Evolutionary conservation across 2,797 vertebrate genomes (phyloP).

Genomic region (Alexandromys oeconomus): DNA sequence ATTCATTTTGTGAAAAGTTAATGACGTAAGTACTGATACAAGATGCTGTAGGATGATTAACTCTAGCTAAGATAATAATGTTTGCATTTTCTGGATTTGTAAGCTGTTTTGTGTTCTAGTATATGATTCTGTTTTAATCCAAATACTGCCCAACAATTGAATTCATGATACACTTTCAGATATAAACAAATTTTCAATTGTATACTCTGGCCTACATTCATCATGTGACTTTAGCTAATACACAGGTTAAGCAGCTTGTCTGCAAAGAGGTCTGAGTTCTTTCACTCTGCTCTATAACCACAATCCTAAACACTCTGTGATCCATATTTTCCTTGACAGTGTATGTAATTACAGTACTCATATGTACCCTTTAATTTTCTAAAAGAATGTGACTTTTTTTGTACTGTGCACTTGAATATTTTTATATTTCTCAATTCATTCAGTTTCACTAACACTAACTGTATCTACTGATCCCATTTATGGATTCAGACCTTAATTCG

Average conservation of each 20-base stretch:
- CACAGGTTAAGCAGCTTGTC: not conserved
- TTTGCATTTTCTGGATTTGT: not conserved
- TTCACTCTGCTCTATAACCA: not conserved
- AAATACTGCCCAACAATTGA: not conserved
- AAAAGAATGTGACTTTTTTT: not conserved
- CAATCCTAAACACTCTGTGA: too few relatives aligned
- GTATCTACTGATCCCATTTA: not conserved
- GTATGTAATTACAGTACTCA: not conserved
- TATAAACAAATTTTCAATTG: not conserved
- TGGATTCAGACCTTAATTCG: not conserved
- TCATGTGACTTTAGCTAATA: not conserved
- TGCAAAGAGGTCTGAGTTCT: not conserved
- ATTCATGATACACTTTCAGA: not conserved
- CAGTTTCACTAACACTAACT: not conserved
- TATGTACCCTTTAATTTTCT: not conserved
- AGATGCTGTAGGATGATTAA: not conserved
- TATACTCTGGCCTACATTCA: not conserved
- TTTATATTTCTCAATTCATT: not conserved
- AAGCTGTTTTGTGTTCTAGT: not conserved
- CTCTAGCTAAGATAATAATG: not conserved
- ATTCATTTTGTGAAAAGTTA: not conserved
- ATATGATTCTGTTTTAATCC: not conserved
- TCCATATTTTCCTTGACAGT: not conserved
- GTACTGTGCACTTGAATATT: not conserved
- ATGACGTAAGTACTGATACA: not conserved